Evolutionary conservation across 2,797 vertebrate species (phyloP).

Genomic region (Aeoliscus strigatus): DNA sequence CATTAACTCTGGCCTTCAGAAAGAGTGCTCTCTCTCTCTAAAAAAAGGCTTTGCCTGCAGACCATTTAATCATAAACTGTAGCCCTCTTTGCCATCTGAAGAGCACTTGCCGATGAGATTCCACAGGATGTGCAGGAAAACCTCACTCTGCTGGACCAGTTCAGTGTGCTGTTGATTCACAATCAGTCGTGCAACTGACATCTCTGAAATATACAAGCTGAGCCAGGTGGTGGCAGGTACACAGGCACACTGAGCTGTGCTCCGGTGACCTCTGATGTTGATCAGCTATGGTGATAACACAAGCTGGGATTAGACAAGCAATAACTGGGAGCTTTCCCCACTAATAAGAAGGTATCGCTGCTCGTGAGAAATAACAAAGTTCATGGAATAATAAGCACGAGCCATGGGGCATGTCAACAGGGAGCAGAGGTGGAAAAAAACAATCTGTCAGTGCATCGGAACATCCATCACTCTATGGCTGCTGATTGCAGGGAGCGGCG

Average conservation of each 20-base stretch:
- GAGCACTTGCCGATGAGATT: slow-evolving; percentile 64
- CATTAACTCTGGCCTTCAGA: slow-evolving; percentile 74
- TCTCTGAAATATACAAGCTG: slow-evolving; percentile 22
- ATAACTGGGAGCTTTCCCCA: slow-evolving; percentile 51
- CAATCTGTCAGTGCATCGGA: slow-evolving; percentile 54
- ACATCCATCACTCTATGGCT: slow-evolving; percentile 69
- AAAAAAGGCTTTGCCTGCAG: slow-evolving; percentile 57
- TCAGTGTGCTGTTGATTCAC: slow-evolving; percentile 36
- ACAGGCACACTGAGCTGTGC: slow-evolving; percentile 46
- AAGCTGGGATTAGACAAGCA: slow-evolving; percentile 43
- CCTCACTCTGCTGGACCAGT: slow-evolving; percentile 36
- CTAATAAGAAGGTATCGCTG: slow-evolving; percentile 58
- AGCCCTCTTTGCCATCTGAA: slow-evolving; percentile 65
- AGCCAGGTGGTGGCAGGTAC: slow-evolving; percentile 37
- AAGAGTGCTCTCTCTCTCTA: slow-evolving; percentile 47
- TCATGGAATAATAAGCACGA: slow-evolving; percentile 63
- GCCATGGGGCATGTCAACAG: slow-evolving; percentile 59
- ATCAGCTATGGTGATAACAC: slow-evolving; percentile 31
- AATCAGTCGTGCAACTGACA: slow-evolving; percentile 47
- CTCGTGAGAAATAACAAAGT: slow-evolving; percentile 69
- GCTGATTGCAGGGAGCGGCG: slow-evolving; percentile 69
- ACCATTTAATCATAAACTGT: slow-evolving; percentile 69
- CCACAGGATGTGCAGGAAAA: slow-evolving; percentile 55
- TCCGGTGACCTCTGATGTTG: slow-evolving; percentile 33
- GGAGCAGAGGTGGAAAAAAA: slow-evolving; percentile 52